Evolutionary conservation across 2,113 vertebrate genomes (phyloP), one percentile per base, ranked within the genome.

Genomic region (Cyanocitta stelleri): DNA sequence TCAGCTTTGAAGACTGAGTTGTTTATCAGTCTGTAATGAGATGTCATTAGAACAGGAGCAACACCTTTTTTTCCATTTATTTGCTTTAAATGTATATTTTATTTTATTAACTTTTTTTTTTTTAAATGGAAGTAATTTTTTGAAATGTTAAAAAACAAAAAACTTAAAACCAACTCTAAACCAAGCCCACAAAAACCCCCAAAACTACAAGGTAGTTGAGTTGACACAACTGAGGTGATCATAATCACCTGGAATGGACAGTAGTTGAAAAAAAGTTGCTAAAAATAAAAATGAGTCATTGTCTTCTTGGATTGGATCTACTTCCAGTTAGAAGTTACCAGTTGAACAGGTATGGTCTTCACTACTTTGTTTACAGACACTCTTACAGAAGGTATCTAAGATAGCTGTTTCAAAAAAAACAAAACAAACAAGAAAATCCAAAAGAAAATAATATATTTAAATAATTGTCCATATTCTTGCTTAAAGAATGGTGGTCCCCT

Each of bases 1-100:
- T 62, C 16, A 63, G 4, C 9, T 67, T 18, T 78, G 33, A 78
- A 43, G 11, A 59, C 19, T 73, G 16, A 69, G 11, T 37, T 51
- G 3, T 77, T 4, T 69, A 39, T 61, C 13, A 58, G 19, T 29
- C 15, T 80, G 6, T 64, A 46, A 58, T 55, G 48, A 68, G 3
- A n/a, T 4, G 4, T 46, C 15, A 43, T 64, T 59, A 51, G 15
- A 71, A 26, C 1, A 51, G 3, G 22, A 81, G n/a, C 4, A 79
- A 54, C 1, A 63, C 0, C 2, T 1, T 48, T 35, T 64, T 10
- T 26, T 10, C 13, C 1, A 43, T 44, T 43, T 63, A 21, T 39
- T 51, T 55, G 7, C 33, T 44, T 37, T 44, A 51, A 58, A 74
- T 10, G 0, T 13, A 13, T 23, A 35, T 33, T 64, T 64, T 41